Evolutionary conservation across 2,888 invertebrate species (phyloP).

Genomic region (Gymnoscelis rufifasciata): DNA sequence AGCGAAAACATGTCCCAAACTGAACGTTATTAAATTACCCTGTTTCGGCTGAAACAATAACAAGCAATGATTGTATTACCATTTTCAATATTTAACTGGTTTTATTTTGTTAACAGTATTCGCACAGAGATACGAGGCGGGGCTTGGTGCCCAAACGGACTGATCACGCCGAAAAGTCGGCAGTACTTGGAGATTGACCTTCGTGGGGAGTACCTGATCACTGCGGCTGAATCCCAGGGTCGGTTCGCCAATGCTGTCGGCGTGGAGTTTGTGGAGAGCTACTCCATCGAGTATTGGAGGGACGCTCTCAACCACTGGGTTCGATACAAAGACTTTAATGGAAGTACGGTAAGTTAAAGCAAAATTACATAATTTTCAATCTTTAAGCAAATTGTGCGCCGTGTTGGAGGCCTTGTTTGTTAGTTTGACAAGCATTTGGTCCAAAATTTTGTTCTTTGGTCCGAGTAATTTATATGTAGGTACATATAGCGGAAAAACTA

Average conservation of each 20-base stretch:
- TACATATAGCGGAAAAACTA: too few species aligned
- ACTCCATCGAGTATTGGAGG: slow-evolving; percentile 90
- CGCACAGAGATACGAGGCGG: slow-evolving; percentile 92
- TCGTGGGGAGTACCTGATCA: slow-evolving; percentile 85
- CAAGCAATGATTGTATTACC: too few species aligned
- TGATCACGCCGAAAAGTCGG: slow-evolving; percentile 85
- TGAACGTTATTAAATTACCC: too few species aligned
- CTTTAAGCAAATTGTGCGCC: too few species aligned
- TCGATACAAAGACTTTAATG: slow-evolving; percentile 87
- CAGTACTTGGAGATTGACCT: slow-evolving; percentile 92
- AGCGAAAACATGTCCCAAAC: too few species aligned
- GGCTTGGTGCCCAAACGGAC: slow-evolving; percentile 94
- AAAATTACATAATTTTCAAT: too few species aligned
- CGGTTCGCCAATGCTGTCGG: slow-evolving; percentile 95
- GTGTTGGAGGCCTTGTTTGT: too few species aligned
- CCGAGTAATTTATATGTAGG: too few species aligned
- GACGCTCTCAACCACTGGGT: slow-evolving; percentile 84
- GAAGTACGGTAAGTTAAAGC: slow-evolving; percentile 86
- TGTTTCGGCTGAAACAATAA: too few species aligned
- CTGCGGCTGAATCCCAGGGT: slow-evolving; percentile 92
- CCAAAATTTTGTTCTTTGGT: too few species aligned
- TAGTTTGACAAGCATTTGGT: too few species aligned
- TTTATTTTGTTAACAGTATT: slow-evolving; percentile 82
- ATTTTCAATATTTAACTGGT: too few species aligned
- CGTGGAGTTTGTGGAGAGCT: slow-evolving; percentile 91